phyloP scores from a whole-genome alignment of 2,888 invertebrate species.

The Crematogaster levior region DNA sequence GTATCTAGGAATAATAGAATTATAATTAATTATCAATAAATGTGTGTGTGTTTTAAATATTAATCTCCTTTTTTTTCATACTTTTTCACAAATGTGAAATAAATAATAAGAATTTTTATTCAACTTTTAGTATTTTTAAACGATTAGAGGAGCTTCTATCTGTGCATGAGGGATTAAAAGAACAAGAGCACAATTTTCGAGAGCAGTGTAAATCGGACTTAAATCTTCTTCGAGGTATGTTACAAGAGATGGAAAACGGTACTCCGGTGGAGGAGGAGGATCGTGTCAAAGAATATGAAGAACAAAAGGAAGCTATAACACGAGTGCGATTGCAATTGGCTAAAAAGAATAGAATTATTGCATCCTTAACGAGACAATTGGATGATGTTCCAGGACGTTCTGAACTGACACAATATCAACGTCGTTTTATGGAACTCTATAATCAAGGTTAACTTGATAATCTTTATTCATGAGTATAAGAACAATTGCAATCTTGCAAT shows the following conservation, averaged over 20 bases:
- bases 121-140: constrained; percentile 77
- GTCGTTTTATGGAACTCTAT: constrained; percentile 97
- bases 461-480: constrained; percentile 1
- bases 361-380: constrained; percentile 93
- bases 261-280: constrained; percentile 85
- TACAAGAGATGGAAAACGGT: constrained; percentile 85
- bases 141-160: constrained; percentile 89
- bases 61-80: neutral
- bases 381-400: constrained; percentile 97
- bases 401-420: constrained; percentile 97
- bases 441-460: constrained; percentile 90
- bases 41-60: too few relatives aligned
- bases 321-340: constrained; percentile 90
- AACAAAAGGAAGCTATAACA: constrained; percentile 88
- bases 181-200: constrained; percentile 91
- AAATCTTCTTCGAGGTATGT: constrained; percentile 86
- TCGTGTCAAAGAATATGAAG: constrained; percentile 87
- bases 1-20: constrained; percentile 73
- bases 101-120: neutral
- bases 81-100: neutral
- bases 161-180: constrained; percentile 90
- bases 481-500: constrained; percentile 30
- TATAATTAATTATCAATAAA: neutral
- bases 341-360: constrained; percentile 92
- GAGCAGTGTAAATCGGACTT: constrained; percentile 91